phyloP scores from a whole-genome alignment of 2,797 vertebrate genomes.

The Anableps anableps region DNA sequence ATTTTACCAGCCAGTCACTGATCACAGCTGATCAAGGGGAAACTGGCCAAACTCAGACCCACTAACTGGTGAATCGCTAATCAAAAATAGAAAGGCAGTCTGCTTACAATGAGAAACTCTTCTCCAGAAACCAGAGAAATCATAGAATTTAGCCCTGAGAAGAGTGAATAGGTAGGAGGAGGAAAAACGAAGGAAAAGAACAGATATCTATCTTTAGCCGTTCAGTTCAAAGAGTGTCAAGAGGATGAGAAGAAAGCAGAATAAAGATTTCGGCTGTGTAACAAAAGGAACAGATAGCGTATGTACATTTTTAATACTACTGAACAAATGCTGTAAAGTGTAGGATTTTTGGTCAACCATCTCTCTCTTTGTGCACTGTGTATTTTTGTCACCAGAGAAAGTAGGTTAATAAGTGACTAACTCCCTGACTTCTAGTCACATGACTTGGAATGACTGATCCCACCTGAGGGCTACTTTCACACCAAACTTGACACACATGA shows the following conservation, averaged over 20 bases:
- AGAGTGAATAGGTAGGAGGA: conserved; percentile 39
- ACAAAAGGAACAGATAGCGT: background rate
- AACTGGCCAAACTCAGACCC: background rate
- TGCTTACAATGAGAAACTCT: background rate
- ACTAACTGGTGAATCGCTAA: background rate
- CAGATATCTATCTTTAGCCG: conserved; percentile 67
- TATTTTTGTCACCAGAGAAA: conserved; percentile 9
- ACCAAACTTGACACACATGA: conserved; percentile 12
- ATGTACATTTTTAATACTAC: background rate
- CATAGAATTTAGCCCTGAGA: conserved; percentile 19
- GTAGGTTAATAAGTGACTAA: conserved; percentile 12
- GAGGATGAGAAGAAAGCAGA: conserved; percentile 38
- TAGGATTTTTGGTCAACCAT: background rate
- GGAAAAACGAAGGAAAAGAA: conserved; percentile 32
- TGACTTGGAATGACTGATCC: conserved; percentile 9
- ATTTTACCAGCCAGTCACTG: background rate
- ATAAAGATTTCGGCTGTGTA: conserved; percentile 13
- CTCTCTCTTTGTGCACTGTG: background rate
- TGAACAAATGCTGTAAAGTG: background rate
- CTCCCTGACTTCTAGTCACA: conserved; percentile 26
- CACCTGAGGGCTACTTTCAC: conserved; percentile 12
- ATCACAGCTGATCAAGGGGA: background rate
- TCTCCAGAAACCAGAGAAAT: conserved; percentile 11
- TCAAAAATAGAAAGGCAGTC: background rate
- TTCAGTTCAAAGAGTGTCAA: conserved; percentile 50